Evolutionary conservation across 2,888 invertebrate genomes (phyloP).

Genomic region (Apoda limacodes): DNA sequence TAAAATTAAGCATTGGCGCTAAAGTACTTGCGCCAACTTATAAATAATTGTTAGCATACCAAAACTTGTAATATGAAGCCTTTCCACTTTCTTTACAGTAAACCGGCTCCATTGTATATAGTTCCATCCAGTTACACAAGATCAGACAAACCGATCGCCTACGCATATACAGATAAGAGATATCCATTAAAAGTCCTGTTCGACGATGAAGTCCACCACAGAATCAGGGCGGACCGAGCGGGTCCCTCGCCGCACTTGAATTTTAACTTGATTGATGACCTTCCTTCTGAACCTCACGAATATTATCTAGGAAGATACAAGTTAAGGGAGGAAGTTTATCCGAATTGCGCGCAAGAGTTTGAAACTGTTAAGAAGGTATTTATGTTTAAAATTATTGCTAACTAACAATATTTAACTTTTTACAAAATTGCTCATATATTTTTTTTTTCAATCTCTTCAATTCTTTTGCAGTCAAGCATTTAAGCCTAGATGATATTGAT

Average conservation of each 20-base stretch:
- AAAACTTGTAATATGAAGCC: too few species aligned
- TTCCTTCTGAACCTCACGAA: slow-evolving; percentile 74
- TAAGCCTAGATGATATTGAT: too few species aligned
- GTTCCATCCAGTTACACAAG: slow-evolving; percentile 85
- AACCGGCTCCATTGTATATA: slow-evolving; percentile 72
- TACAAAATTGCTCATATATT: too few species aligned
- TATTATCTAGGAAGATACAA: too few species aligned
- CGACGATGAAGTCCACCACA: slow-evolving; percentile 39
- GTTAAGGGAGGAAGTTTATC: too few species aligned
- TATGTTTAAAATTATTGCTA: too few species aligned
- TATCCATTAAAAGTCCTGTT: slow-evolving; percentile 25
- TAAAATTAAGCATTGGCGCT: too few species aligned
- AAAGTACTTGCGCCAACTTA: too few species aligned
- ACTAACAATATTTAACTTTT: too few species aligned
- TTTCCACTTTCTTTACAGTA: slow-evolving; percentile 35
- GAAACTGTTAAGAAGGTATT: slow-evolving; percentile 58
- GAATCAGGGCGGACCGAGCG: slow-evolving; percentile 34
- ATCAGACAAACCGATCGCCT: slow-evolving; percentile 72
- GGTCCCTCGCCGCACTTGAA: slow-evolving; percentile 70
- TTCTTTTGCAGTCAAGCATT: too few species aligned
- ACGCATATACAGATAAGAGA: slow-evolving; percentile 46
- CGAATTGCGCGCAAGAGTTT: slow-evolving; percentile 51
- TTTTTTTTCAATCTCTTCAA: too few species aligned
- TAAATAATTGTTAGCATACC: too few species aligned
- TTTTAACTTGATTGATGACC: slow-evolving; percentile 71